Conservation (phyloP, 92 coral and sea anemone species). For the Phenganax subtilis region DNA sequence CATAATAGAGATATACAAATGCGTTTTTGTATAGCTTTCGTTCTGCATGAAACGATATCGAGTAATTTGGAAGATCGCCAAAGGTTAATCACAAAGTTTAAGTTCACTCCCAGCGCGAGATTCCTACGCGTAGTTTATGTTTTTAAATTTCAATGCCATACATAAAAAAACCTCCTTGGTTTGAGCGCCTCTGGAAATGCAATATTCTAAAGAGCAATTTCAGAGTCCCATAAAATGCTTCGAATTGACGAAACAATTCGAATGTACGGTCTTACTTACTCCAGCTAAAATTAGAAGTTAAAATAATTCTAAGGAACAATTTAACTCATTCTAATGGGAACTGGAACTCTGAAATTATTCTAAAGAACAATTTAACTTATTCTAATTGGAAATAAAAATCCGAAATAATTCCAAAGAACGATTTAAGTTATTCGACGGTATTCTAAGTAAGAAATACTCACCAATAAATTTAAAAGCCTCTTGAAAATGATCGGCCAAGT, state of each 20-base stretch:
- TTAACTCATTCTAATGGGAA: not conserved
- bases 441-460: conserved; percentile 47
- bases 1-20: too few species aligned
- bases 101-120: not conserved
- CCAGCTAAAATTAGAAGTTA: not conserved
- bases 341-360: not conserved
- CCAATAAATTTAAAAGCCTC: conserved; percentile 97
- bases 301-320: not conserved
- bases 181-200: too few species aligned
- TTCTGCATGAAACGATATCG: not conserved
- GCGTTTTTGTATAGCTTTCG: too few species aligned
- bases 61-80: not conserved
- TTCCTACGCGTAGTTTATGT: not conserved
- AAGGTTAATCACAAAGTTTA: not conserved
- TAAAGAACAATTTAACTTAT: not conserved
- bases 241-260: too few species aligned
- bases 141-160: too few species aligned
- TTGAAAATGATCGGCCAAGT: conserved; percentile 76
- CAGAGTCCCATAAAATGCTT: too few species aligned
- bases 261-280: too few species aligned
- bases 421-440: not conserved
- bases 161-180: too few species aligned
- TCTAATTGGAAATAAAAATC: not conserved
- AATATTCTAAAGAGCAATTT: too few species aligned
- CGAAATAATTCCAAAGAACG: not conserved